Conservation (phyloP, 2,888 invertebrate genomes). For the Eucriotettix oculatus region DNA sequence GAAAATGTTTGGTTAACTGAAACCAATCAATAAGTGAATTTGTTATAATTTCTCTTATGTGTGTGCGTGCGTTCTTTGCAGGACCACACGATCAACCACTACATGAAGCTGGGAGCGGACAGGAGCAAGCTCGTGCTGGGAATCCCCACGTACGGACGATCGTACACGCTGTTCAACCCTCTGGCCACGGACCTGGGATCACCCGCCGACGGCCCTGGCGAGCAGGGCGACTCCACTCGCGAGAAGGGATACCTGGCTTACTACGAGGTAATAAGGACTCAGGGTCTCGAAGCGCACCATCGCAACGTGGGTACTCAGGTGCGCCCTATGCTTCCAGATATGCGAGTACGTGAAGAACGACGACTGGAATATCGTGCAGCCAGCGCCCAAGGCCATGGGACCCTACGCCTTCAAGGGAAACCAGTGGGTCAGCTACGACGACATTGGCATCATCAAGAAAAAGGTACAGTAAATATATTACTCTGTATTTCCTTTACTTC, state of each 20-base stretch:
- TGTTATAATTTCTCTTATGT: too few relatives aligned
- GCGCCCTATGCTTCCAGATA: conserved; percentile 39
- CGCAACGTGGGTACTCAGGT: too few relatives aligned
- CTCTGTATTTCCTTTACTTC: neutral
- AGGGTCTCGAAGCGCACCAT: too few relatives aligned
- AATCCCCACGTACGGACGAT: conserved; percentile 78
- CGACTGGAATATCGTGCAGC: conserved; percentile 70
- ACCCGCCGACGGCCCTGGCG: conserved; percentile 79
- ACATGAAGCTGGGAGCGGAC: conserved; percentile 62
- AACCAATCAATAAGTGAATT: too few relatives aligned
- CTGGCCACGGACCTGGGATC: conserved; percentile 74
- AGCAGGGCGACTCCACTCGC: conserved; percentile 76
- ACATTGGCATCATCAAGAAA: conserved; percentile 60
- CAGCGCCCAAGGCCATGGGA: conserved; percentile 68
- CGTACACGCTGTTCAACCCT: conserved; percentile 74
- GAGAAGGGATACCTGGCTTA: conserved; percentile 88
- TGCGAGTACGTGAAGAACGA: conserved; percentile 62
- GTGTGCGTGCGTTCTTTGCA: too few relatives aligned
- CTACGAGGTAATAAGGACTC: conserved; percentile 50
- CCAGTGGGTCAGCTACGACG: conserved; percentile 91
- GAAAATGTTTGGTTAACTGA: too few relatives aligned
- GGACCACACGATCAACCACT: conserved; percentile 71
- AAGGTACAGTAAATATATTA: conserved; percentile 30
- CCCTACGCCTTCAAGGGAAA: conserved; percentile 76
- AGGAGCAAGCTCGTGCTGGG: conserved; percentile 66